These are phyloP conservation scores for Cenopis cana DNA, from an alignment of 2,888 invertebrate genomes.

Conservation along the genomic window DNA sequence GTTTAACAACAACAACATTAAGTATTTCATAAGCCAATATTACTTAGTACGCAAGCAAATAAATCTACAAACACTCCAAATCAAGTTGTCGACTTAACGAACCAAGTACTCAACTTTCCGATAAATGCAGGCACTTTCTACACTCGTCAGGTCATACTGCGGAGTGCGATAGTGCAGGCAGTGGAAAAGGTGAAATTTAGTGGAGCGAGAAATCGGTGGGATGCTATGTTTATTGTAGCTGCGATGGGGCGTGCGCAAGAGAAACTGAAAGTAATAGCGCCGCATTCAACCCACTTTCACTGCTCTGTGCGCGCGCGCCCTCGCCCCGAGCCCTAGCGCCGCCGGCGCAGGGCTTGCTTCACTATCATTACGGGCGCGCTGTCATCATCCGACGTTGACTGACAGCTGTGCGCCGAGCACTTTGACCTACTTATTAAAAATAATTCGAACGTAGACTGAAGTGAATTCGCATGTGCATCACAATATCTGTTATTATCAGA, in stretches of 20 bases:
- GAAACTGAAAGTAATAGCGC: slow-evolving; percentile 84
- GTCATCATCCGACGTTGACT: slow-evolving; percentile 15
- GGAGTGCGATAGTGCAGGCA: slow-evolving; percentile 69
- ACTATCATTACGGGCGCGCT: slow-evolving; percentile 19
- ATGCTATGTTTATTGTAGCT: slow-evolving; percentile 83
- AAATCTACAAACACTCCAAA: slow-evolving; percentile 25
- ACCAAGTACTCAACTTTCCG: slow-evolving; percentile 33
- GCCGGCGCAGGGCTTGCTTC: slow-evolving; percentile 28
- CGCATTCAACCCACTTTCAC: slow-evolving; percentile 85
- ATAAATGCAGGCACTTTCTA: slow-evolving; percentile 66
- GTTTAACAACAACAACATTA: neutral
- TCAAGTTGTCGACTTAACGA: slow-evolving; percentile 23
- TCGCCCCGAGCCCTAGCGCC: slow-evolving; percentile 42
- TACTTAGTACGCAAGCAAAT: slow-evolving; percentile 22
- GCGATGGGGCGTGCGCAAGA: slow-evolving; percentile 79
- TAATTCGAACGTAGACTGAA: neutral
- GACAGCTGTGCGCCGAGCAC: neutral
- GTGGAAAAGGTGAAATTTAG: slow-evolving; percentile 84
- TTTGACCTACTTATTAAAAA: slow-evolving; percentile 12
- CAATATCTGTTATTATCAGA: neutral
- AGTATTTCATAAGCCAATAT: neutral
- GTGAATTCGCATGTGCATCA: neutral
- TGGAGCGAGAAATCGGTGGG: slow-evolving; percentile 84
- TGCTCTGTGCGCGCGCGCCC: slow-evolving; percentile 64
- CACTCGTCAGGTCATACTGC: slow-evolving; percentile 70